Evolutionary conservation across 2,888 invertebrate species (phyloP), one percentile per base, ranked within the genome.

Genomic region (Cheilosia impressa): DNA sequence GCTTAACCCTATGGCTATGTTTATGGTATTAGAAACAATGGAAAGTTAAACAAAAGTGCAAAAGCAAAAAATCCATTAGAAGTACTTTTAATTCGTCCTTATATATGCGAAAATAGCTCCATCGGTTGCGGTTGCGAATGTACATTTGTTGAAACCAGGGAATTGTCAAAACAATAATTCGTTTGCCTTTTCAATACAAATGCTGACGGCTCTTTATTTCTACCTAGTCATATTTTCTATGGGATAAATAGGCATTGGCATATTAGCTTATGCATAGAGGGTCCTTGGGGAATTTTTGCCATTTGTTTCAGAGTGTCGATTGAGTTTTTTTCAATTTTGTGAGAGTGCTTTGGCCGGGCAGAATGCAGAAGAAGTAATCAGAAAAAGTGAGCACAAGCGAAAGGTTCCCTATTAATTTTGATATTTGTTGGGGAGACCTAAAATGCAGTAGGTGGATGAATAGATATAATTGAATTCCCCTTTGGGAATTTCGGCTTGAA

Each of bases 261-360:
- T 84, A 84, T 84, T 84, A 84, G 84, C 84, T 65, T 17, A 47
- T 57, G 57, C 17, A 75, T 71, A 63, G 58, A 58, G 24, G 63
- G 84, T 65, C 84, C 84, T 75, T 84, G 13, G 84, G 84, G 80
- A 84, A 75, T 82, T 68, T 34, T 22, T 2, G 19, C 10, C 17
- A 27, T 52, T 62, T 62, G 9, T 43, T 55, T 43, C 15, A 22
- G 65, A n/a, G 22, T 60, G 22, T 34, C 9, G 17, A 62, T 19
- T 55, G 63, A 65, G 47, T 34, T 31, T 71, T 71, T 38, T 62
- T 82, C 77, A 82, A 71, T 77, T 77, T 22, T 53, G 5, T 71
- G 38, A 82, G 82, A 82, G 82, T 82, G 77, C 77, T 77, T 75
- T 50, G 7, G 45, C 60, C 60, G 55, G 19, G 62, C 9, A 65